Evolutionary conservation across 2,888 invertebrate genomes (phyloP).

Genomic region (Zygothrica quintamaculata): DNA sequence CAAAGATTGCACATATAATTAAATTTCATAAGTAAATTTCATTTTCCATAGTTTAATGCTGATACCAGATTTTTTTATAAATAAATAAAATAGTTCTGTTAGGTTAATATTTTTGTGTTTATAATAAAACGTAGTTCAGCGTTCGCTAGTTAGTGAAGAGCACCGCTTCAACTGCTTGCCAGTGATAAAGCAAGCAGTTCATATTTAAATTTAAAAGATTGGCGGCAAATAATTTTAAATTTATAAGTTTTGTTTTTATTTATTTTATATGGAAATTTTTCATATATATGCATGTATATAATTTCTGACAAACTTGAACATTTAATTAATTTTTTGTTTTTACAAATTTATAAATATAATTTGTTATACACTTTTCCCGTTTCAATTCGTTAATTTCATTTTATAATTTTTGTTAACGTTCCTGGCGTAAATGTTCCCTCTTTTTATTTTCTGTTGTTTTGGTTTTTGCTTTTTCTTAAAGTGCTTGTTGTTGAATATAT

Average conservation of each 20-base stretch:
- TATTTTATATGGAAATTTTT: slow-evolving; percentile 37
- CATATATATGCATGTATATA: slow-evolving; percentile 63
- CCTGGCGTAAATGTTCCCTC: slow-evolving; percentile 59
- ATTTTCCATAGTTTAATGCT: too few relatives aligned
- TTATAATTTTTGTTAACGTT: slow-evolving; percentile 70
- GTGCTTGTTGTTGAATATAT: slow-evolving; percentile 34
- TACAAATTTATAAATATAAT: slow-evolving; percentile 71
- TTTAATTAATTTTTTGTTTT: slow-evolving; percentile 57
- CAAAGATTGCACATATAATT: too few relatives aligned
- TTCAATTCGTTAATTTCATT: slow-evolving; percentile 35
- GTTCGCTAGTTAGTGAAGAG: too few relatives aligned
- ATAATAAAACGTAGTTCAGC: too few relatives aligned
- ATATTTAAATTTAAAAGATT: not conserved
- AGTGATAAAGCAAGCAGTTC: slow-evolving; percentile 28
- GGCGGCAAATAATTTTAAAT: slow-evolving; percentile 1
- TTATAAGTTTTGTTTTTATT: slow-evolving; percentile 52
- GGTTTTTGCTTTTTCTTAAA: slow-evolving; percentile 23
- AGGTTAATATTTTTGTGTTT: too few relatives aligned
- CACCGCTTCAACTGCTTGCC: slow-evolving; percentile 4
- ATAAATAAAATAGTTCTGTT: too few relatives aligned
- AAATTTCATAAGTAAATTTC: too few relatives aligned
- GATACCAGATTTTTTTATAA: too few relatives aligned
- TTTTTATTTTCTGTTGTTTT: slow-evolving; percentile 33
- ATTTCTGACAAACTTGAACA: slow-evolving; percentile 81
- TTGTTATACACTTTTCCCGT: slow-evolving; percentile 60